These are phyloP conservation scores for Ditylenchus weischeri DNA, from an alignment of 2,888 invertebrate genomes.

Conservation along the genomic window DNA sequence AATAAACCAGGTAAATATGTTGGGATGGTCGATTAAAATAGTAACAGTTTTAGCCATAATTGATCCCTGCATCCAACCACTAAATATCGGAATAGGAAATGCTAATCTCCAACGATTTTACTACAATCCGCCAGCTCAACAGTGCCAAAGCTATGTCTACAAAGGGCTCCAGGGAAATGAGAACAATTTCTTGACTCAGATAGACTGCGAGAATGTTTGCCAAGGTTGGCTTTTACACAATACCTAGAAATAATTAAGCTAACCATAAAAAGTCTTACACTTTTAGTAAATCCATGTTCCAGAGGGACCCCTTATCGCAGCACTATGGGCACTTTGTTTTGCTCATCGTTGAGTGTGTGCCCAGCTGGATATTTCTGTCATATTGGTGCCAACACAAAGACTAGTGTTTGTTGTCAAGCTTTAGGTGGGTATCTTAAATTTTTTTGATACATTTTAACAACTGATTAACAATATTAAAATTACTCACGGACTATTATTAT, in stretches of 20 bases:
- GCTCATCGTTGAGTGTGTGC: slow-evolving; percentile 44
- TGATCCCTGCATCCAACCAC: slow-evolving; percentile 56
- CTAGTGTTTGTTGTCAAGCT: slow-evolving; percentile 45
- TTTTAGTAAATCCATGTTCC: slow-evolving; percentile 56
- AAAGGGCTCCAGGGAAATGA: slow-evolving; percentile 50
- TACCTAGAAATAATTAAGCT: background rate
- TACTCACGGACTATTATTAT: no score
- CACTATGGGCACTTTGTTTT: slow-evolving; percentile 49
- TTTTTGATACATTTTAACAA: no score
- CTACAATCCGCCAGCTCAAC: slow-evolving; percentile 40
- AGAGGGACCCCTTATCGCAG: slow-evolving; percentile 52
- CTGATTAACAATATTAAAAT: no score
- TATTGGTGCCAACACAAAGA: slow-evolving; percentile 38
- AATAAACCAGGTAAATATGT: slow-evolving; percentile 47
- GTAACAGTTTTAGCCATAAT: slow-evolving; percentile 38
- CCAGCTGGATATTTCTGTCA: slow-evolving; percentile 43
- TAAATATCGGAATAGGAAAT: slow-evolving; percentile 55
- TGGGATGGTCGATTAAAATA: no score
- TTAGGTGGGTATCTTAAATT: slow-evolving; percentile 29
- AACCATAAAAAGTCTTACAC: background rate
- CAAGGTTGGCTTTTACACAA: slow-evolving; percentile 20
- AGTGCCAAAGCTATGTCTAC: slow-evolving; percentile 40
- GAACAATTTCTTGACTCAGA: slow-evolving; percentile 43
- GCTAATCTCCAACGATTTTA: slow-evolving; percentile 54
- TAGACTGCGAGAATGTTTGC: slow-evolving; percentile 44